Evolutionary conservation across 1,140 invertebrate species (phyloP).

Genomic region (Zaprionus davidi): DNA sequence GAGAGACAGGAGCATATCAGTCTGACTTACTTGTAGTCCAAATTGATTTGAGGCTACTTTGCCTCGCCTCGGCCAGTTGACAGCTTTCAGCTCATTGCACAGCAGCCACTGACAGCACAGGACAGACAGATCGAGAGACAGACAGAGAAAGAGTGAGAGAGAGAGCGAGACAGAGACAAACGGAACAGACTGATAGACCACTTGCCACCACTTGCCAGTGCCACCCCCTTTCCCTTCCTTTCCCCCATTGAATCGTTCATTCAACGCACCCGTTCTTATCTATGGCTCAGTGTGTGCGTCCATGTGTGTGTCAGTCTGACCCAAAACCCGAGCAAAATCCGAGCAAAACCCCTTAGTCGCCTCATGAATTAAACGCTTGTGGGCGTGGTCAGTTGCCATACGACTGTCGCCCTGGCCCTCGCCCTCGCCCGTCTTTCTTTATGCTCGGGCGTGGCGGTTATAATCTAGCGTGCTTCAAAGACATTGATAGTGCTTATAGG

Average conservation of each 20-base stretch:
- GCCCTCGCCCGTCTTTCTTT: slow-evolving; percentile 18
- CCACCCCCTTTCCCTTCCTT: neutral
- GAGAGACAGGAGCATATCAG: slow-evolving; percentile 24
- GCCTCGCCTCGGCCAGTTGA: slow-evolving; percentile 36
- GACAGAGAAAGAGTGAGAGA: neutral
- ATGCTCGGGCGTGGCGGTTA: slow-evolving; percentile 40
- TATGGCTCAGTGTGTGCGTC: slow-evolving; percentile 39
- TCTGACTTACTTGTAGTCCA: slow-evolving; percentile 38
- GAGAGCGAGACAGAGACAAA: neutral
- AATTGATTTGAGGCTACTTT: slow-evolving; percentile 60
- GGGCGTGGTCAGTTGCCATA: slow-evolving; percentile 18
- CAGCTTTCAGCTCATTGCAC: slow-evolving; percentile 68
- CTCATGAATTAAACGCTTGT: slow-evolving; percentile 49
- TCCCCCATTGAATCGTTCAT: slow-evolving; percentile 52
- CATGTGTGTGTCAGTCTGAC: slow-evolving; percentile 49
- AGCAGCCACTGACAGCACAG: slow-evolving; percentile 31
- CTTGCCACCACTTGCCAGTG: neutral
- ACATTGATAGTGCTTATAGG: slow-evolving; percentile 20
- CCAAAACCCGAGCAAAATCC: slow-evolving; percentile 30
- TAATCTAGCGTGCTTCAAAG: slow-evolving; percentile 13
- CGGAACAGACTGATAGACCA: slow-evolving; percentile 5
- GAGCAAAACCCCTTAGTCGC: slow-evolving; percentile 31
- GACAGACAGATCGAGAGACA: slow-evolving; percentile 12
- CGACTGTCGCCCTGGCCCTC: neutral
- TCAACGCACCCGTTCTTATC: slow-evolving; percentile 39